Evolutionary conservation across 92 coral and sea anemone species (phyloP).

Genomic region (Bergia puertoricense): DNA sequence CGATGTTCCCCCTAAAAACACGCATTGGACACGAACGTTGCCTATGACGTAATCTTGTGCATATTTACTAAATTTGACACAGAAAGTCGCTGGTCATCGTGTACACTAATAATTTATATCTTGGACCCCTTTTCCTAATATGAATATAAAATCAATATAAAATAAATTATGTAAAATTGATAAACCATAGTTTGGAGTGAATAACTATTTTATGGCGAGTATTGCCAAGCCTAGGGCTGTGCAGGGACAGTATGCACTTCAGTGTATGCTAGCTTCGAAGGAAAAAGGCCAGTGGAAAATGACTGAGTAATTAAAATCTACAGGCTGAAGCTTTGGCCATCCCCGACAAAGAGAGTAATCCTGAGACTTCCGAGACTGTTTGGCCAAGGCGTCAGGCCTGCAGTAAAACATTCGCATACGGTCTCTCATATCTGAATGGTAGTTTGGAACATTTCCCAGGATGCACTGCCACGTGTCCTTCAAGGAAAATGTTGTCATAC

Average conservation of each 20-base stretch:
- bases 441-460: constrained; percentile 72
- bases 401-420: constrained; percentile 92
- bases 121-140: background rate
- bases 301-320: background rate
- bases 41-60: too few species aligned
- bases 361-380: background rate
- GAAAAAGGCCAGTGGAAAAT: background rate
- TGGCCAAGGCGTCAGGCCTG: constrained; percentile 52
- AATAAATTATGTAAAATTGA: constrained; percentile 6
- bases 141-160: constrained; percentile 15
- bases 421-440: constrained; percentile 85
- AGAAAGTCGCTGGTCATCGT: too few species aligned
- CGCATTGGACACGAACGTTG: too few species aligned
- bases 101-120: background rate
- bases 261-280: background rate
- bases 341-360: too few species aligned
- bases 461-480: constrained; percentile 88
- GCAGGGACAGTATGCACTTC: too few species aligned
- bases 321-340: background rate
- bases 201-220: background rate
- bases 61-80: too few species aligned
- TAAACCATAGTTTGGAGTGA: background rate
- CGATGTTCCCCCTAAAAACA: too few species aligned
- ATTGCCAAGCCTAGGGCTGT: too few species aligned
- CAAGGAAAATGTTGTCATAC: constrained; percentile 85